Conservation (phyloP, 1,140 invertebrate species). For the Nomia melanderi region DNA sequence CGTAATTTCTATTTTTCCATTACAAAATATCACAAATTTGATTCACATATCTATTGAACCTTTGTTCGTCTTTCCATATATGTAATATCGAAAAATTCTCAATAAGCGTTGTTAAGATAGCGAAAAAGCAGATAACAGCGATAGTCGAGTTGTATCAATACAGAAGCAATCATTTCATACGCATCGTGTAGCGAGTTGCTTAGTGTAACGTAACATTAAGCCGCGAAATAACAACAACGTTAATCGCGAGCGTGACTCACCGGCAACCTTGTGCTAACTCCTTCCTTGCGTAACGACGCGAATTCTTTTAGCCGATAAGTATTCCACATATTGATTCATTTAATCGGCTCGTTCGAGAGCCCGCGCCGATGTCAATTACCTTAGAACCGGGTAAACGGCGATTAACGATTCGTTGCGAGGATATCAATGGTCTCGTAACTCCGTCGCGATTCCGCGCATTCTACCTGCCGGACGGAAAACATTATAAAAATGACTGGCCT, state of each 20-base stretch:
- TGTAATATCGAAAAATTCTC: no score
- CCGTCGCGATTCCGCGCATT: background rate
- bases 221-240: background rate
- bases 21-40: no score
- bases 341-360: conserved; percentile 11
- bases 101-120: no score
- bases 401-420: background rate
- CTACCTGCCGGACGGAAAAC: no score
- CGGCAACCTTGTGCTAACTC: background rate
- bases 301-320: conserved; percentile 10
- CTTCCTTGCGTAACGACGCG: conserved; percentile 24
- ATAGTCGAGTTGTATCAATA: background rate
- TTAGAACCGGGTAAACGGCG: background rate
- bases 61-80: no score
- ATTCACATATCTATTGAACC: no score
- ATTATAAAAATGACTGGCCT: background rate
- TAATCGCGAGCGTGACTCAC: conserved; percentile 20
- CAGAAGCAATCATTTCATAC: background rate
- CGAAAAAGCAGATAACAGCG: no score
- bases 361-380: conserved; percentile 12
- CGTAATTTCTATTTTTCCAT: no score
- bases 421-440: background rate
- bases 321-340: background rate
- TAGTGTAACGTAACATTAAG: background rate
- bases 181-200: background rate